phyloP scores from a whole-genome alignment of 2,113 vertebrate species.

The Dipodomys stephensi region DNA sequence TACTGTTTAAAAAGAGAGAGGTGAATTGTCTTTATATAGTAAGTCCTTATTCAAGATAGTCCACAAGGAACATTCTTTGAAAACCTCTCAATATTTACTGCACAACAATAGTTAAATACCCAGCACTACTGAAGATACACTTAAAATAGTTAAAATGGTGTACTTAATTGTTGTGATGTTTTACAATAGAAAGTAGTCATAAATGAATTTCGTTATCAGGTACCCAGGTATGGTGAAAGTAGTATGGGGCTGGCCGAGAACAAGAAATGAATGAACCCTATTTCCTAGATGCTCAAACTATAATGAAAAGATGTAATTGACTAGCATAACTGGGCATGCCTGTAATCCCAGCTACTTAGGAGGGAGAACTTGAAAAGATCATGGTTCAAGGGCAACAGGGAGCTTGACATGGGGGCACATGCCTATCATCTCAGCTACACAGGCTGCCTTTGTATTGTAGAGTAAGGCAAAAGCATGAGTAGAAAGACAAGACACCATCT shows the following conservation, averaged over 20 bases:
- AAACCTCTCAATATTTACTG: background rate
- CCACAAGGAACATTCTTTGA: background rate
- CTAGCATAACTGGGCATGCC: background rate
- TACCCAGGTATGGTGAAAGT: background rate
- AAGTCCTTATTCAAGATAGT: background rate
- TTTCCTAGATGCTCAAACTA: constrained; percentile 9
- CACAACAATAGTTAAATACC: background rate
- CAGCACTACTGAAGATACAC: background rate
- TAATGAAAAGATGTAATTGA: background rate
- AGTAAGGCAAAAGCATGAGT: no score
- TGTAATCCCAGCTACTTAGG: no score
- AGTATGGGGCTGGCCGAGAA: background rate
- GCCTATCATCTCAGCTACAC: no score
- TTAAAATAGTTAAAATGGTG: background rate
- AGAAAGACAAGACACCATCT: no score
- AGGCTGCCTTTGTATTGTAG: no score
- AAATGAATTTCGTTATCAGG: background rate
- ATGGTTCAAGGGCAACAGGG: no score
- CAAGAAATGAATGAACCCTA: background rate
- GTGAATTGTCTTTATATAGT: background rate
- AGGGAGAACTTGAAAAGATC: no score
- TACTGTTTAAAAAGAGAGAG: background rate
- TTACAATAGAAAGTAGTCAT: background rate
- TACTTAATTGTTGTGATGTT: background rate
- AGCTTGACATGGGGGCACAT: no score